Conservation (phyloP, 1,140 invertebrate genomes). For the Drosophila equinoxialis region DNA sequence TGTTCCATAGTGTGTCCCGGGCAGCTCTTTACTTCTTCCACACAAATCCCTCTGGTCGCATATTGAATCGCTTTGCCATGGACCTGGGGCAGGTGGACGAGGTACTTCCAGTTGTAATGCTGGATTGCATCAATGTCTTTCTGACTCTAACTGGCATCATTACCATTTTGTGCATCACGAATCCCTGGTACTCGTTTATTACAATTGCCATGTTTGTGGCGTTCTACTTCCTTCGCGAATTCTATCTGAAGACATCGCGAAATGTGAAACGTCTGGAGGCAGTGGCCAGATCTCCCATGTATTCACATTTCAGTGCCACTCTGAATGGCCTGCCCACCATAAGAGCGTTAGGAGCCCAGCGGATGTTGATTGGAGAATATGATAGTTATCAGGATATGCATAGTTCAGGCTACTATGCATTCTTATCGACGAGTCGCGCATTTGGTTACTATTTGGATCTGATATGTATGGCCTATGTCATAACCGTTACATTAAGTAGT, state of each 20-base stretch:
- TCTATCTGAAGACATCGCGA: constrained; percentile 92
- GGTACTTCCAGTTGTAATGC: constrained; percentile 89
- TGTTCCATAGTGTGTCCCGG: constrained; percentile 68
- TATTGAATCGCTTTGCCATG: constrained; percentile 90
- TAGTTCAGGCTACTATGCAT: constrained; percentile 89
- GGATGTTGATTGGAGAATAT: constrained; percentile 87
- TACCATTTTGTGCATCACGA: constrained; percentile 89
- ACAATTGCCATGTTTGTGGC: constrained; percentile 87
- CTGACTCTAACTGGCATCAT: constrained; percentile 86
- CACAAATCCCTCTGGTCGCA: constrained; percentile 88
- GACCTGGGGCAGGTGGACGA: constrained; percentile 93
- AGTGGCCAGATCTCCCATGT: constrained; percentile 88
- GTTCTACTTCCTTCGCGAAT: constrained; percentile 89
- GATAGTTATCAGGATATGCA: constrained; percentile 87
- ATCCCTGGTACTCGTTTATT: constrained; percentile 89
- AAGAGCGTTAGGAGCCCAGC: constrained; percentile 86
- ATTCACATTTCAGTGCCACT: constrained; percentile 89
- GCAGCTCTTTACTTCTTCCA: constrained; percentile 92
- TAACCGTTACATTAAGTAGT: constrained; percentile 86
- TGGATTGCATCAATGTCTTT: constrained; percentile 90
- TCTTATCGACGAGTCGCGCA: constrained; percentile 90
- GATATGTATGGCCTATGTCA: constrained; percentile 88
- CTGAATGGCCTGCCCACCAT: constrained; percentile 90
- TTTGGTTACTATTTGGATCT: constrained; percentile 91
- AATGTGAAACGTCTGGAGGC: constrained; percentile 94